phyloP scores from a whole-genome alignment of 2,888 invertebrate species.

The Dilophus febrilis region DNA sequence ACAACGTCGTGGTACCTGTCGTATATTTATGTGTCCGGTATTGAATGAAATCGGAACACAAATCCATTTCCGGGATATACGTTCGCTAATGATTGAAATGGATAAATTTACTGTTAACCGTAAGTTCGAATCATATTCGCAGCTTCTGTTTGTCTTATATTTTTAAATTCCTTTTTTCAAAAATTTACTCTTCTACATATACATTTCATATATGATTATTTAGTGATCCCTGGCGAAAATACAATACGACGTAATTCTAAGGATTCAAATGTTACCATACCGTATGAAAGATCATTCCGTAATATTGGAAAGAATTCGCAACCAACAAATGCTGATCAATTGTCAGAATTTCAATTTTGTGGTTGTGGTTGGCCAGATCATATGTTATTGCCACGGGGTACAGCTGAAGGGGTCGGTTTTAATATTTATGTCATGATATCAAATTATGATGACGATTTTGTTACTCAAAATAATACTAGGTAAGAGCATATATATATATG shows the following conservation, averaged over 20 bases:
- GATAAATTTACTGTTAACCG: constrained; percentile 14
- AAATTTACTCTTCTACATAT: background rate
- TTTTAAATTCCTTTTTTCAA: background rate
- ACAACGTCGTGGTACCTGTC: constrained; percentile 15
- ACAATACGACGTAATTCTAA: constrained; percentile 14
- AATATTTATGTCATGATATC: constrained; percentile 22
- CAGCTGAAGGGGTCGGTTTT: constrained; percentile 17
- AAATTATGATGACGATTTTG: constrained; percentile 6
- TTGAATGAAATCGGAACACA: constrained; percentile 15
- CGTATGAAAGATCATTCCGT: constrained; percentile 19
- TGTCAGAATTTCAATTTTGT: constrained; percentile 16
- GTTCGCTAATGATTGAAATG: constrained; percentile 21
- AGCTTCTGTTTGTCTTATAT: too few species aligned
- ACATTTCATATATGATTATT: background rate
- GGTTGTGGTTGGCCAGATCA: constrained; percentile 27
- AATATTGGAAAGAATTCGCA: constrained; percentile 29
- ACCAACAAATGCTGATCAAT: constrained; percentile 17
- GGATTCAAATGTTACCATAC: constrained; percentile 21
- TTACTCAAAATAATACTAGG: too few species aligned
- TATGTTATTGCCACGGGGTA: constrained; percentile 22
- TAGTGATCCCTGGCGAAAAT: constrained; percentile 19
- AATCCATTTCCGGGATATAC: constrained; percentile 16
- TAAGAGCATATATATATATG: background rate
- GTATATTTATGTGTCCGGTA: constrained; percentile 24
- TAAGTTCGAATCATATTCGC: constrained; percentile 11